Percentiles rank a stretch among this genome's conserved stretches.
Conservation (phyloP, 64 coral and sea anemone genomes). For the Anthopleura sola region DNA sequence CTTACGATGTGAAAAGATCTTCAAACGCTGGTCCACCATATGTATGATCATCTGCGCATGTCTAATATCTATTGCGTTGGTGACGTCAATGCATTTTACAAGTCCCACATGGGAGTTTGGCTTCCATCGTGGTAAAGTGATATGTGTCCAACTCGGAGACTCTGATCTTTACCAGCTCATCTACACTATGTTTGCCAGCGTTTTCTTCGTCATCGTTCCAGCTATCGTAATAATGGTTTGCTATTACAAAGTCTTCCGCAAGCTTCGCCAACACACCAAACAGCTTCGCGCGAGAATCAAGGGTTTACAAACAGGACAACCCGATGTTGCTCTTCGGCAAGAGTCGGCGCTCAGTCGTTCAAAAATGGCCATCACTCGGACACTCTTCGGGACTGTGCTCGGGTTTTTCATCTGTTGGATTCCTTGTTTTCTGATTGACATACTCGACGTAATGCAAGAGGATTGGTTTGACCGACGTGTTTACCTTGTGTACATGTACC, state of each 20-base stretch:
- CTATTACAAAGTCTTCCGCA: conserved; percentile 60
- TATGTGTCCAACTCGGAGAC: conserved; percentile 50
- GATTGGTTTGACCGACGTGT: conserved; percentile 46
- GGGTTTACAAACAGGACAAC: background rate
- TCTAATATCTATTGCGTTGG: conserved; percentile 30
- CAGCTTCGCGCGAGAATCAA: conserved; percentile 22
- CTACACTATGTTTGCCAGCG: conserved; percentile 61
- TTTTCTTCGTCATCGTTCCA: conserved; percentile 66
- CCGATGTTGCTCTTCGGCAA: background rate
- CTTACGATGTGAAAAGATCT: conserved; percentile 50
- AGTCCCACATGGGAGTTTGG: conserved; percentile 10
- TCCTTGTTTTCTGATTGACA: conserved; percentile 57
- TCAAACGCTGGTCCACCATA: conserved; percentile 45
- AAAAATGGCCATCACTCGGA: conserved; percentile 49
- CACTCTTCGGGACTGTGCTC: conserved; percentile 37
- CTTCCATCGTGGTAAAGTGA: conserved; percentile 76
- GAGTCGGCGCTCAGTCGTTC: conserved; percentile 8
- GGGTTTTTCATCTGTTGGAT: conserved; percentile 64
- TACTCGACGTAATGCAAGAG: conserved; percentile 27
- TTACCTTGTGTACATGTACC: conserved; percentile 51
- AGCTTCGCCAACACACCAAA: conserved; percentile 47
- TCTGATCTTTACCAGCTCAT: conserved; percentile 24
- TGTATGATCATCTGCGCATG: conserved; percentile 42
- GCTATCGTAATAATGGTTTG: conserved; percentile 69
- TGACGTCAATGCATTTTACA: background rate